Evolutionary conservation across 2,888 invertebrate genomes (phyloP).

Genomic region (Synergus japonicus): DNA sequence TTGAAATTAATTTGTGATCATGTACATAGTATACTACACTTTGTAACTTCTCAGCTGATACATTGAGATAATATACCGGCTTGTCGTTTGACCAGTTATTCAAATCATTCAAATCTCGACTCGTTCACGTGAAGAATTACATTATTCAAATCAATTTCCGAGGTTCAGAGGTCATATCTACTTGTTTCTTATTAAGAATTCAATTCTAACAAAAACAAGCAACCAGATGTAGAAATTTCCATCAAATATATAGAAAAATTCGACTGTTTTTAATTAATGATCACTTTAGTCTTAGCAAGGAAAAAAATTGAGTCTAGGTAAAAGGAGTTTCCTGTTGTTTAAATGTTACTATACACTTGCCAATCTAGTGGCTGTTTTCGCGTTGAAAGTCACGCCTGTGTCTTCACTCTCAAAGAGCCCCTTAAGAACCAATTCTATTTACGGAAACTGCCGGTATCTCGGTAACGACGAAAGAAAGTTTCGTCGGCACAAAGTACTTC

Average conservation of each 20-base stretch:
- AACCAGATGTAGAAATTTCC: background rate
- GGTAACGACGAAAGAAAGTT: slow-evolving; percentile 50
- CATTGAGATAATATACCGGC: slow-evolving; percentile 10
- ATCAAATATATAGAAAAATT: too few species aligned
- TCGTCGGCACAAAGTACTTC: slow-evolving; percentile 46
- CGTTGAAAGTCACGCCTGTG: slow-evolving; percentile 35
- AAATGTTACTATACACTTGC: background rate
- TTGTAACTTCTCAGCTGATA: slow-evolving; percentile 12
- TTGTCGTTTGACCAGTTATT: slow-evolving; percentile 12
- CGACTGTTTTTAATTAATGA: too few species aligned
- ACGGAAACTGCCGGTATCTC: slow-evolving; percentile 45
- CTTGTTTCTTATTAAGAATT: background rate
- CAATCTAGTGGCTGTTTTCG: background rate
- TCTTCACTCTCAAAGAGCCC: slow-evolving; percentile 53
- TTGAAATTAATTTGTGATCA: slow-evolving; percentile 31
- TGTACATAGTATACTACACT: slow-evolving; percentile 26
- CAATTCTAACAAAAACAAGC: background rate
- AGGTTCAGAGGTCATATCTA: background rate
- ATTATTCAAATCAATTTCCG: slow-evolving; percentile 7
- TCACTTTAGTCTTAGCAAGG: too few species aligned
- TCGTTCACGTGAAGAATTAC: background rate
- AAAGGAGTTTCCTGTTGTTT: background rate
- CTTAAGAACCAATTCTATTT: slow-evolving; percentile 50
- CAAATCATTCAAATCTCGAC: background rate
- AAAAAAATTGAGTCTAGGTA: background rate